Evolutionary conservation across 2,888 invertebrate genomes (phyloP).

Genomic region (Stegophylla sp.): DNA sequence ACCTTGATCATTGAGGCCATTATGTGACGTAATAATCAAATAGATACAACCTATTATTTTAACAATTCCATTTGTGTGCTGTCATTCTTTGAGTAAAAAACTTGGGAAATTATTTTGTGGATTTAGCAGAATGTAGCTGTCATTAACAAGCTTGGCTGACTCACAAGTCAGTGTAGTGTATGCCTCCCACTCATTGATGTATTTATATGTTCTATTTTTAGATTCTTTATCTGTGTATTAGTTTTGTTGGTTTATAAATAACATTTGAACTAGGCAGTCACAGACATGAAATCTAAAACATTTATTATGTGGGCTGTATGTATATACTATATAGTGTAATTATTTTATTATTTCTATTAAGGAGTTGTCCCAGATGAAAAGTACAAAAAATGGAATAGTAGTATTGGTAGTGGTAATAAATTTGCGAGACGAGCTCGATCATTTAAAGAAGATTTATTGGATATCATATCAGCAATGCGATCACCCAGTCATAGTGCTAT

Average conservation of each 20-base stretch:
- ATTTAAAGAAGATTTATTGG: constrained; percentile 90
- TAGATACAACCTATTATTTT: constrained; percentile 26
- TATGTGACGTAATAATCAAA: constrained; percentile 41
- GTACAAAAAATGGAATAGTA: constrained; percentile 57
- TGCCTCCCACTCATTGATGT: constrained; percentile 15
- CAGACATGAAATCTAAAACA: not conserved
- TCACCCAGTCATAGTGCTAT: constrained; percentile 72
- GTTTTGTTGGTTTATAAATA: constrained; percentile 2
- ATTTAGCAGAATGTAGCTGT: not conserved
- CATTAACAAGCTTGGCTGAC: not conserved
- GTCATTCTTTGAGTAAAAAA: not conserved
- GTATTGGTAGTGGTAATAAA: constrained; percentile 77
- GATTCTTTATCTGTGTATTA: constrained; percentile 26
- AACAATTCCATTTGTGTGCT: not conserved
- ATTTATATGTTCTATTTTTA: constrained; percentile 38
- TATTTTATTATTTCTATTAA: not conserved
- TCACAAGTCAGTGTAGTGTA: not conserved
- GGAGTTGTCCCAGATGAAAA: constrained; percentile 52
- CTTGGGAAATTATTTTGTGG: not conserved
- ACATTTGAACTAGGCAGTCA: not conserved
- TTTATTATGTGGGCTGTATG: not conserved
- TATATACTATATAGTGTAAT: not conserved
- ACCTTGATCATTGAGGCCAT: constrained; percentile 43
- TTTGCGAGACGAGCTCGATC: constrained; percentile 86
- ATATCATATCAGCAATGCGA: constrained; percentile 88